Percentiles rank a stretch among this genome's conserved stretches.
Evolutionary conservation across 2,888 invertebrate genomes (phyloP).

Genomic region (Cephus sareptanus): DNA sequence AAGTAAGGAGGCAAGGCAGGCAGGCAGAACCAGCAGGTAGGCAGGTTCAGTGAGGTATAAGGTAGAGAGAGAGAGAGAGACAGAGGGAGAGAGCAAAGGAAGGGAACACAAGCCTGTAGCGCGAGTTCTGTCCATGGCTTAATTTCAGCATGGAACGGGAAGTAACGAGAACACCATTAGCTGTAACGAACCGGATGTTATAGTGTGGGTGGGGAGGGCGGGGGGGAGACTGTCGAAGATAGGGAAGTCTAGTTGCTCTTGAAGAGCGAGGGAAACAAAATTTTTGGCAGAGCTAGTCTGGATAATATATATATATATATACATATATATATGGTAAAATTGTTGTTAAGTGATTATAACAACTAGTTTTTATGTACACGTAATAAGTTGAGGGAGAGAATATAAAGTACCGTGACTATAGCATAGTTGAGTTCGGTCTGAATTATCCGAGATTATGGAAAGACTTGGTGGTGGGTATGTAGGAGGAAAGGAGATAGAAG

Average conservation of each 20-base stretch:
- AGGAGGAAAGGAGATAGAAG: neutral
- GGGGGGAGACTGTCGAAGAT: neutral
- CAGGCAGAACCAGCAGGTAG: neutral
- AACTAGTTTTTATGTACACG: neutral
- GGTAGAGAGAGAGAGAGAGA: no score
- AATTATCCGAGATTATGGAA: slow-evolving; percentile 57
- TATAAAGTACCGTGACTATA: neutral
- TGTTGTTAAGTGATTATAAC: neutral
- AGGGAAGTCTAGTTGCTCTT: neutral
- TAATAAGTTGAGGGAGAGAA: neutral
- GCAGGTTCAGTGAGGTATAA: neutral
- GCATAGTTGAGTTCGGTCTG: slow-evolving; percentile 19
- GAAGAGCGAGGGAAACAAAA: neutral
- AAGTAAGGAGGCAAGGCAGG: slow-evolving; percentile 21
- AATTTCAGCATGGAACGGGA: neutral
- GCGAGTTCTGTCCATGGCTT: neutral
- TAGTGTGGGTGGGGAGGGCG: no score
- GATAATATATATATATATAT: neutral
- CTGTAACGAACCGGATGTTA: neutral
- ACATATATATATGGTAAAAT: neutral
- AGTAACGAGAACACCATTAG: neutral
- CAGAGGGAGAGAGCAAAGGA: neutral
- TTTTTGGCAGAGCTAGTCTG: neutral
- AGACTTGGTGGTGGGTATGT: slow-evolving; percentile 24
- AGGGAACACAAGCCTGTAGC: neutral